These are phyloP conservation scores for Maccullochella peelii DNA, from an alignment of 2,113 vertebrate species.

Conservation along the genomic window DNA sequence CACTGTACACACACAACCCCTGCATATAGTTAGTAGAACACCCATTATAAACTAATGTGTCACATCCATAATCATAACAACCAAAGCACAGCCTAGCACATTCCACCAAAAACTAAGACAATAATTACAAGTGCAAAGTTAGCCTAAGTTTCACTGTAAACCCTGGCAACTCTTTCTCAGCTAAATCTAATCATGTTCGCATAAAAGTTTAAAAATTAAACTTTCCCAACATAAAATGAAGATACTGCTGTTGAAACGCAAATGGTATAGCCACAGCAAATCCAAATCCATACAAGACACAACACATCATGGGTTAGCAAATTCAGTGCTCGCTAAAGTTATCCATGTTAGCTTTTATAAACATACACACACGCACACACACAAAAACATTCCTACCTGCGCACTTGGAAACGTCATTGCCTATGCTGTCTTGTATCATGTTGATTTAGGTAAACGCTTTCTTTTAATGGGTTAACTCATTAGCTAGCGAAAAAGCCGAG, in stretches of 20 bases:
- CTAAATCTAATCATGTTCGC: neutral
- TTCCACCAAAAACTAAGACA: too few species aligned
- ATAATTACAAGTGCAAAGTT: neutral
- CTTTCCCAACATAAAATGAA: neutral
- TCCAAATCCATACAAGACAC: neutral
- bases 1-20: too few species aligned
- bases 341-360: neutral
- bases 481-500: neutral
- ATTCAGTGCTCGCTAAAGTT: neutral
- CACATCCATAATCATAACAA: too few species aligned
- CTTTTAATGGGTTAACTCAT: neutral
- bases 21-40: neutral
- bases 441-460: neutral
- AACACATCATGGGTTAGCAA: neutral
- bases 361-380: neutral
- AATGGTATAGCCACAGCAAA: neutral
- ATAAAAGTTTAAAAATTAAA: too few species aligned
- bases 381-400: neutral
- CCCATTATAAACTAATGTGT: neutral
- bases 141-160: neutral
- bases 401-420: neutral
- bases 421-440: neutral
- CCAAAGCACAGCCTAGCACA: slow-evolving; percentile 3
- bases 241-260: neutral
- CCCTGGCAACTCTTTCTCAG: neutral